Evolutionary conservation across 64 coral and sea anemone genomes (phyloP).

Genomic region (Astreopora myriophthalma): DNA sequence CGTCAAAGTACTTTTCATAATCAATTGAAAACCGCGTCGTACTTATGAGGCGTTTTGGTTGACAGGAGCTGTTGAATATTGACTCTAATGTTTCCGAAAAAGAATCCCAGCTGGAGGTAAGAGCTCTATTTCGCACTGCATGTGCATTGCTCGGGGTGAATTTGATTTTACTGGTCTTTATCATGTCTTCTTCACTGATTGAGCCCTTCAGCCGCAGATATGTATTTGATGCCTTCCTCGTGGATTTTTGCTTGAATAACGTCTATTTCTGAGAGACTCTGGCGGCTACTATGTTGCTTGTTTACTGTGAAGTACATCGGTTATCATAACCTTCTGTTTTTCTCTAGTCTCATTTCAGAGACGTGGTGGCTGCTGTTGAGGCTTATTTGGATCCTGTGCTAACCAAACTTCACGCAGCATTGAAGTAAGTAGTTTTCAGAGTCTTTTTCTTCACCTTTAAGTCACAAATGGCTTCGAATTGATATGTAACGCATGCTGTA

Average conservation of each 20-base stretch:
- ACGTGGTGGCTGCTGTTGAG: slow-evolving; percentile 77
- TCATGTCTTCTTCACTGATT: background rate
- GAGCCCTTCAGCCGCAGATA: too few species aligned
- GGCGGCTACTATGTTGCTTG: background rate
- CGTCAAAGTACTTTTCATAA: background rate
- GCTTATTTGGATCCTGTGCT: slow-evolving; percentile 81
- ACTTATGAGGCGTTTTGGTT: background rate
- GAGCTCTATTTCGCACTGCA: too few species aligned
- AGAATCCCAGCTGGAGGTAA: slow-evolving; percentile 67
- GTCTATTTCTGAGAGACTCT: too few species aligned
- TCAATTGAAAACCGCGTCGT: too few species aligned
- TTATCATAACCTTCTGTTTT: background rate
- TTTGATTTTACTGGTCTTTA: background rate
- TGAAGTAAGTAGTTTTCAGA: slow-evolving; percentile 62
- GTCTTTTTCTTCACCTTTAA: background rate
- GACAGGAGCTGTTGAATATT: background rate
- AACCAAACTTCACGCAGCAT: slow-evolving; percentile 72
- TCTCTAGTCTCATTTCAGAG: slow-evolving; percentile 79
- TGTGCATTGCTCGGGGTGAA: background rate
- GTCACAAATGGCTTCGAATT: too few species aligned
- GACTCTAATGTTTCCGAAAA: slow-evolving; percentile 60
- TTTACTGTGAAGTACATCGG: background rate
- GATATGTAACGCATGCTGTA: too few species aligned
- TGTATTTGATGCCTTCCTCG: too few species aligned
- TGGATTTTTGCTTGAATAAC: too few species aligned